Evolutionary conservation across 1,140 invertebrate genomes (phyloP), one percentile per base, ranked within the genome.

Genomic region (Aricia agestis): DNA sequence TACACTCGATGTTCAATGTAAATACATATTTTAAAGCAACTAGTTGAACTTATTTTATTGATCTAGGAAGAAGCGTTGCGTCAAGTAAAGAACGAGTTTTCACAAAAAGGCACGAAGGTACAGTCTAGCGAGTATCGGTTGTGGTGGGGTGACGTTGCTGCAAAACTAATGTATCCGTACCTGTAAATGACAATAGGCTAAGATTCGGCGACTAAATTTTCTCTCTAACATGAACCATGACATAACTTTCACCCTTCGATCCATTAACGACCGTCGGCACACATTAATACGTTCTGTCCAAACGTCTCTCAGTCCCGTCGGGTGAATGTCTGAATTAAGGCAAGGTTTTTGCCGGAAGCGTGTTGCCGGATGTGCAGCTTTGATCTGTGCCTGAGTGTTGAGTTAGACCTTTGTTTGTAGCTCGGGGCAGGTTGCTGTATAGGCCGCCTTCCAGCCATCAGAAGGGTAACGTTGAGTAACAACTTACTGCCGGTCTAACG

Each of bases 331-430:
- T 13, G 3, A 52, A 52, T 52, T 15, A 52, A 52, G 13, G 45
- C 45, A 52, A 52, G 45, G 45, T 52, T 52, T 42, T 52, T 75
- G 61, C 57, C 68, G 71, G 65, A 72, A 84, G 83, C 84, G 82
- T 89, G 83, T 78, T 63, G 59, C 59, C 59, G 18, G 19, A 9
- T 15, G 10, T 52, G 45, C 45, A 63, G 59, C 58, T 59, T 59
- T 25, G 18, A 11, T 63, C 11, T 63, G 59, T 63, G 18, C 3
- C 18, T 63, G 83, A 82, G 79, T 84, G 87, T 86, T 89, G 82
- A 89, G 86, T 73, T 86, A 72, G 85, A 76, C 80, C 76, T 89
- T 91, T 87, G 76, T 91, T 89, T 84, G 79, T 91, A 91, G 89
- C 79, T 74, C 82, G 80, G 78, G 85, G 72, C 80, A 83, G 88